Conservation (phyloP, 2,113 vertebrate genomes). For the Oryzias woworae region DNA sequence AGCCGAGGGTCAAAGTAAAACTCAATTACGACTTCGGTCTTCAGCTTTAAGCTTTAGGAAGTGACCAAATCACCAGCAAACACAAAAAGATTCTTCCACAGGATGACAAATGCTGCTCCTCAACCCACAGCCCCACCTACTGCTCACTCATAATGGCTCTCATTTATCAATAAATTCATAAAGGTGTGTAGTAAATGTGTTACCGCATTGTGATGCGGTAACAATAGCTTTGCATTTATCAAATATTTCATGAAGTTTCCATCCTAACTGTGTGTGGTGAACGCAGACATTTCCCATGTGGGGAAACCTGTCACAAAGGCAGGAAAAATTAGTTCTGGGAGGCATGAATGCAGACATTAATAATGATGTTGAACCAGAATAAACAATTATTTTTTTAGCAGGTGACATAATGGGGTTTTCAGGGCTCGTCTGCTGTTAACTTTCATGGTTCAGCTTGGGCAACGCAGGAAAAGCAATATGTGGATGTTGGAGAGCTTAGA, state of each 20-base stretch:
- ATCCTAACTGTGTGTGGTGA: constrained; percentile 5
- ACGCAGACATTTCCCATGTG: constrained; percentile 36
- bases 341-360: constrained; percentile 29
- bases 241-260: constrained; percentile 17
- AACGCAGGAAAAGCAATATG: too few species aligned
- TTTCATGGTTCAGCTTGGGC: too few species aligned
- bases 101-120: constrained; percentile 15
- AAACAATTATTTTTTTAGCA: constrained; percentile 43
- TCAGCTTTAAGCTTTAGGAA: constrained; percentile 15
- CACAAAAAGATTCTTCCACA: constrained; percentile 13
- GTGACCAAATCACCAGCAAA: constrained; percentile 7
- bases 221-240: constrained; percentile 30
- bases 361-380: constrained; percentile 35
- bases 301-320: constrained; percentile 43
- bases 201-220: constrained; percentile 13
- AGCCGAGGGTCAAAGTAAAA: constrained; percentile 7
- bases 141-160: constrained; percentile 12
- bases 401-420: constrained; percentile 36
- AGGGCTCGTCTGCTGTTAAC: constrained; percentile 13
- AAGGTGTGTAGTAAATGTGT: constrained; percentile 13
- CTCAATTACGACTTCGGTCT: constrained; percentile 14
- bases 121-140: constrained; percentile 21
- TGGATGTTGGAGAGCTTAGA: too few species aligned
- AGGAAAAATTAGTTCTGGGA: constrained; percentile 36
- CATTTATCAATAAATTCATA: constrained; percentile 30